Conservation (phyloP, 92 coral and sea anemone species). For the Phenganax stokvisi region DNA sequence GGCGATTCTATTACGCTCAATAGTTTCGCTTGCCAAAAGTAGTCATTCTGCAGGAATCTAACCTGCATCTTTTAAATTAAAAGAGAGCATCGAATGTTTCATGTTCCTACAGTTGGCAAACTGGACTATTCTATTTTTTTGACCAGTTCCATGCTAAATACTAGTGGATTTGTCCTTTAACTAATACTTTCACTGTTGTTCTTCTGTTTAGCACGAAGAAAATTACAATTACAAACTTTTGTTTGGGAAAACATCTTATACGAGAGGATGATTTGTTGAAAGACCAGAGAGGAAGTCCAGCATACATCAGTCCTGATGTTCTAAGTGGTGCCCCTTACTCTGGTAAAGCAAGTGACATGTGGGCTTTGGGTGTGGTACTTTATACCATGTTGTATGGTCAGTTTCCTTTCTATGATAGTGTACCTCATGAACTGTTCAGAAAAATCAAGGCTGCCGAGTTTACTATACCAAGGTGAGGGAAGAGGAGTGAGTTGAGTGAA, state of each 20-base stretch:
- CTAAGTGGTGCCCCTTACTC: constrained; percentile 99
- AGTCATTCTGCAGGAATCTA: too few species aligned
- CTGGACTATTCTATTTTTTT: neutral
- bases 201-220: constrained; percentile 66
- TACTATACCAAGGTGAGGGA: constrained; percentile 73
- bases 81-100: neutral
- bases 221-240: constrained; percentile 90
- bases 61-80: too few species aligned
- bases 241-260: constrained; percentile 95
- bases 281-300: constrained; percentile 98
- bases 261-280: constrained; percentile 89
- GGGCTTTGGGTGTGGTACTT: constrained; percentile 96
- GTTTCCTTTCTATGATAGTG: constrained; percentile 98
- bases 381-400: constrained; percentile 98
- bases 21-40: too few species aligned
- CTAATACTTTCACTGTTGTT: neutral
- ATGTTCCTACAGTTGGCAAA: neutral
- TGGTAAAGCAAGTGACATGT: constrained; percentile 99
- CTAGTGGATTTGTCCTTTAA: neutral
- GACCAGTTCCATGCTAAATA: neutral
- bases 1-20: too few species aligned
- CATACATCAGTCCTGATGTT: constrained; percentile 98
- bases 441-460: constrained; percentile 97
- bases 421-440: constrained; percentile 93
- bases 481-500: too few species aligned